phyloP scores from a whole-genome alignment of 2,797 vertebrate species.

The Hypotaenidia okinawae region DNA sequence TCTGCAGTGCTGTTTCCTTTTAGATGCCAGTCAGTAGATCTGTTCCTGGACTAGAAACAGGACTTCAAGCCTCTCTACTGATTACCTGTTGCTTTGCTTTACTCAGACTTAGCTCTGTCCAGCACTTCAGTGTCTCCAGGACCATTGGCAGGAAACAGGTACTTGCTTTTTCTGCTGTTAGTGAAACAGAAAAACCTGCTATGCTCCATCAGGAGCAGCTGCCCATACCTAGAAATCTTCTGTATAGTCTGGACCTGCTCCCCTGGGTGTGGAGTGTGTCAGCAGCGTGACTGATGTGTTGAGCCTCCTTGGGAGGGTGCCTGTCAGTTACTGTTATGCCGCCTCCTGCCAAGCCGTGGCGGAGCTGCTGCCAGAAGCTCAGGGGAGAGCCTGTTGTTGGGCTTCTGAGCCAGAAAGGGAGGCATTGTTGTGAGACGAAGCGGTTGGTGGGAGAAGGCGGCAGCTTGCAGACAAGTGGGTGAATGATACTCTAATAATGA shows the following conservation, averaged over 20 bases:
- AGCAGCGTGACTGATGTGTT: constrained; percentile 51
- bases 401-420: constrained; percentile 38
- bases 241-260: not conserved
- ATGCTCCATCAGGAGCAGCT: not conserved
- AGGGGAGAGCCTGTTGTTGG: constrained; percentile 64
- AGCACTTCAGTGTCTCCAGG: rapidly evolving
- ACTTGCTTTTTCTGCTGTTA: not conserved
- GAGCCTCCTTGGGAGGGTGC: not conserved
- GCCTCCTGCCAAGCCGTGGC: constrained; percentile 64
- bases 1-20: not conserved
- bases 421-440: constrained; percentile 38
- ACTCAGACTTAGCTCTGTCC: not conserved
- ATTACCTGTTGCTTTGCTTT: not conserved
- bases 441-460: constrained; percentile 26
- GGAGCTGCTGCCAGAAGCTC: constrained; percentile 59
- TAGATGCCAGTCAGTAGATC: not conserved
- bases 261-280: constrained; percentile 23
- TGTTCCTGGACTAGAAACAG: not conserved
- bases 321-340: constrained; percentile 69
- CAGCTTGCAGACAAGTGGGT: constrained; percentile 64
- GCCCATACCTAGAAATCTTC: not conserved
- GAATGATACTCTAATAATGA: constrained; percentile 56
- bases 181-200: not conserved
- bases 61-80: not conserved
- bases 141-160: not conserved